phyloP scores from a whole-genome alignment of 2,888 invertebrate genomes.

The Melieria omissa region DNA sequence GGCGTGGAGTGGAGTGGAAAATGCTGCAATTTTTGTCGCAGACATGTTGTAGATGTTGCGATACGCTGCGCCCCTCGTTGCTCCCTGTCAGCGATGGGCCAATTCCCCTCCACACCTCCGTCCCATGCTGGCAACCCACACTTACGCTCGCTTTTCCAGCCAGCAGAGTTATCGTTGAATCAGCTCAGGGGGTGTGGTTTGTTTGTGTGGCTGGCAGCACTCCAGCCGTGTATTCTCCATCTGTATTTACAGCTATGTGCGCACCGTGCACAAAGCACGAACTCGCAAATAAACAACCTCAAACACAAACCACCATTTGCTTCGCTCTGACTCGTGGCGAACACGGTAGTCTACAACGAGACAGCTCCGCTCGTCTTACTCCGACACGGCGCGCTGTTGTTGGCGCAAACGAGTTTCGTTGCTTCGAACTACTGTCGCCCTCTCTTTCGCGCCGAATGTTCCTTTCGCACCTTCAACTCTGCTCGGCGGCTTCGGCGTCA shows the following conservation, averaged over 20 bases:
- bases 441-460: no score
- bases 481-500: constrained; percentile 5
- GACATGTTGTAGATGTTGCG: constrained; percentile 45
- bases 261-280: constrained; percentile 36
- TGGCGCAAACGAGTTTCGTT: no score
- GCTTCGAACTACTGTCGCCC: no score
- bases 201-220: constrained; percentile 1
- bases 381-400: no score
- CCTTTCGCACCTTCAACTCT: not conserved
- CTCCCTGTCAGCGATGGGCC: not conserved
- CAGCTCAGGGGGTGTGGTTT: not conserved
- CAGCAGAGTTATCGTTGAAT: not conserved
- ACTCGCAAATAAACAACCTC: constrained; percentile 11
- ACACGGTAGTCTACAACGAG: no score
- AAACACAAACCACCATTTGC: constrained; percentile 12
- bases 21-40: constrained; percentile 43
- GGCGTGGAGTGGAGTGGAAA: constrained; percentile 24
- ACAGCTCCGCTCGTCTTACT: no score
- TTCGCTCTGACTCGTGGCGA: no score
- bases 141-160: not conserved
- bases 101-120: not conserved
- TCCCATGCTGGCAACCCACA: not conserved
- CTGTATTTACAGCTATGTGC: constrained; percentile 31
- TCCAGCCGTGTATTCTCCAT: constrained; percentile 4
- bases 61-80: constrained; percentile 26